These are phyloP conservation scores for Spatula clypeata DNA, from an alignment of 2,797 vertebrate species.

Conservation along the genomic window DNA sequence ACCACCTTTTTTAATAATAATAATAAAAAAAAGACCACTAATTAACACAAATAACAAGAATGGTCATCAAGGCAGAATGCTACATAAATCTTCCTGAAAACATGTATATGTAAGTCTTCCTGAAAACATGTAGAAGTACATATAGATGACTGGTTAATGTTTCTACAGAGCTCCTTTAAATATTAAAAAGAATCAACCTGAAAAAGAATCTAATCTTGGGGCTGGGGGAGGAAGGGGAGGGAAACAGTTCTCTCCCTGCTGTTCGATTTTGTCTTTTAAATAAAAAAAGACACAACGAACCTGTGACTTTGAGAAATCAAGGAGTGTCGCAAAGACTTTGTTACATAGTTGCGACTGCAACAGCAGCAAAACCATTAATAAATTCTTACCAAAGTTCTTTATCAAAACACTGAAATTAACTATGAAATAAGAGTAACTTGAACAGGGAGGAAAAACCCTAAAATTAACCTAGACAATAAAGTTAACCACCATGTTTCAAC, in stretches of 20 bases:
- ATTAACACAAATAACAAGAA: background rate
- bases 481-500: background rate
- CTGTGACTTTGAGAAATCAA: background rate
- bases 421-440: background rate
- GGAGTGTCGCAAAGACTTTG: background rate
- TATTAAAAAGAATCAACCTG: background rate
- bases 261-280: background rate
- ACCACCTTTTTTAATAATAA: too few relatives aligned
- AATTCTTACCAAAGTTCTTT: background rate
- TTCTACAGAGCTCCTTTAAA: background rate
- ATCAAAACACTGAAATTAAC: background rate
- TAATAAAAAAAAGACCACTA: background rate
- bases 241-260: background rate
- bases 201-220: background rate
- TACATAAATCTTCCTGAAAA: background rate
- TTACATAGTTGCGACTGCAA: background rate
- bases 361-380: background rate
- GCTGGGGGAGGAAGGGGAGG: rapidly evolving
- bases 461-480: background rate
- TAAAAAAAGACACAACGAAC: background rate
- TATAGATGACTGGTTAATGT: background rate
- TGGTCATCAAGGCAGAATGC: background rate
- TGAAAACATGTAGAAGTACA: background rate
- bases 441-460: background rate
- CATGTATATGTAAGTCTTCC: background rate